Evolutionary conservation across 2,888 invertebrate genomes (phyloP).

Genomic region (Caenorhabditis imperialis): DNA sequence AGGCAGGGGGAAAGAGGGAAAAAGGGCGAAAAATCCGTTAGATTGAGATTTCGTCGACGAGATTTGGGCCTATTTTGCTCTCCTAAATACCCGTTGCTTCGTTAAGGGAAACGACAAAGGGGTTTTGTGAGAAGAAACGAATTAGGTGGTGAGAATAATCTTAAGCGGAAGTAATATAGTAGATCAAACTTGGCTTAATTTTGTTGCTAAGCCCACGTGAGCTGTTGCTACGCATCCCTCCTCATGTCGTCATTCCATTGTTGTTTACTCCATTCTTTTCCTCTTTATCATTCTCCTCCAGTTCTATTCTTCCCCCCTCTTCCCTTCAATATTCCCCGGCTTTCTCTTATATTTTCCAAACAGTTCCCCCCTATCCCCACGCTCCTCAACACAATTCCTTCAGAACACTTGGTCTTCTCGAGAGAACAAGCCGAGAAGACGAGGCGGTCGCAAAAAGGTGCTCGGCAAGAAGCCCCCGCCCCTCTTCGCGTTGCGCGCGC

Average conservation of each 20-base stretch:
- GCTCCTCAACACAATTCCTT: neutral
- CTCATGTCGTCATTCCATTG: no score
- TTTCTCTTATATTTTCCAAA: neutral
- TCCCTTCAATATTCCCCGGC: neutral
- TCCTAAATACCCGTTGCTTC: neutral
- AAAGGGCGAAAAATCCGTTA: constrained; percentile 36
- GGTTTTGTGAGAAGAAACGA: no score
- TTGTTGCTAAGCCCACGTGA: no score
- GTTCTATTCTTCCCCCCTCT: no score
- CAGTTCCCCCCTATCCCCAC: no score
- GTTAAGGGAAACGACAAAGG: neutral
- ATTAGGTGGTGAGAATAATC: no score
- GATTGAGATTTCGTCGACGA: constrained; percentile 40
- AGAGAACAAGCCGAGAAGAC: constrained; percentile 8
- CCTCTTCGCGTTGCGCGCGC: constrained; percentile 4
- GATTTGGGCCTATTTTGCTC: constrained; percentile 25
- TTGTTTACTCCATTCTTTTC: no score
- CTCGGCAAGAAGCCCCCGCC: constrained; percentile 38
- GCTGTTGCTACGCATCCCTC: no score
- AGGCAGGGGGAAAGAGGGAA: constrained; percentile 5
- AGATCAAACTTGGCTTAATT: no score
- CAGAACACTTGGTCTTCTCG: constrained; percentile 10
- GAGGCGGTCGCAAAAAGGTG: constrained; percentile 47
- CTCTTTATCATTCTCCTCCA: no score
- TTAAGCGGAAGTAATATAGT: no score